Evolutionary conservation across 2,888 invertebrate genomes (phyloP), one percentile per base, ranked within the genome.

Genomic region (Beris morrisii): DNA sequence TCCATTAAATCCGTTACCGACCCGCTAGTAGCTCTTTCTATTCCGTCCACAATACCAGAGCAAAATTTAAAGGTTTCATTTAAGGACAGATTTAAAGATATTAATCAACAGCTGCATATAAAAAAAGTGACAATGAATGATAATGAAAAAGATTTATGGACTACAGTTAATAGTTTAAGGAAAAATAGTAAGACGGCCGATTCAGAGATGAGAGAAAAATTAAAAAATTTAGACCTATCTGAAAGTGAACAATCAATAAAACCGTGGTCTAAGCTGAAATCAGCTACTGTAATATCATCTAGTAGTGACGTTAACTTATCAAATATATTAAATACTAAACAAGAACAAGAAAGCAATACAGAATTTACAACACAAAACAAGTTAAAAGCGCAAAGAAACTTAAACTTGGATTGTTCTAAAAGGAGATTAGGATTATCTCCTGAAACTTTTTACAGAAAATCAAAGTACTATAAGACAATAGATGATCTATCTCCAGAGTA

Each of bases 401-500:
- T 22, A 22, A 22, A 22, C 22, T 22, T 22, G 22, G 22, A 22
- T 22, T 22, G 22, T 22, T 22, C 22, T 22, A 22, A 22, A 22
- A 22, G 22, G 22, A 22, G 22, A 22, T 22, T 22, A 22, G 22
- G 22, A 2, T 22, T 22, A 22, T 22, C 22, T 22, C 22, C 22
- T 22, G 22, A 22, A 22, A 22, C 22, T 22, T 22, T 22, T 22
- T 22, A 22, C 22, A 22, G 22, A 22, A 22, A 22, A 22, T 71
- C 73, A 72, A 92, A 91, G 78, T 87, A 87, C 76, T 93, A 93
- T 79, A 85, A 86, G 69, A 92, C 92, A n/a, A 89, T 93, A 59
- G 92, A 92, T 74, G 93, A 93, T 77, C 80, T 93, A 44, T 93
- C 92, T 7, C 93, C 93, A 0, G 93, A 93, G 77, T 93, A 93